phyloP scores from a whole-genome alignment of 2,888 invertebrate species.

The Troides aeacus region DNA sequence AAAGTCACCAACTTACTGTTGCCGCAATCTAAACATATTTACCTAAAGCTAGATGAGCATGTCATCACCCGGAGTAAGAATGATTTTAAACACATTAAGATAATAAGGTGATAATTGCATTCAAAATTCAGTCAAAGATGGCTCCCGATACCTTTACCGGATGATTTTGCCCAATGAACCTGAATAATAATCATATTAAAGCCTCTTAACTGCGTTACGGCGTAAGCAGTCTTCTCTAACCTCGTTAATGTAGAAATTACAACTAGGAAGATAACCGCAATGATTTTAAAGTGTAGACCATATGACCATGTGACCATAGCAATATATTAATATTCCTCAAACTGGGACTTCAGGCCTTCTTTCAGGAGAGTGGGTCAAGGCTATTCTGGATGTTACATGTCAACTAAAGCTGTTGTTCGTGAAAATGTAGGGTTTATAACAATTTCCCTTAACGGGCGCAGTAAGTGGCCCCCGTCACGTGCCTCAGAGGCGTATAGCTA shows the following conservation, averaged over 20 bases:
- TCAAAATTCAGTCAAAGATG: neutral
- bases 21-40: neutral
- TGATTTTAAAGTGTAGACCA: neutral
- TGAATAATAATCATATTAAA: slow-evolving; percentile 1
- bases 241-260: neutral
- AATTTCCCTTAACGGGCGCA: too few relatives aligned
- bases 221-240: neutral
- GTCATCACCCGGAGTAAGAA: neutral
- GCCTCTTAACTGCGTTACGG: neutral
- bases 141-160: neutral
- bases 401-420: too few relatives aligned
- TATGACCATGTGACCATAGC: neutral
- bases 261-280: neutral
- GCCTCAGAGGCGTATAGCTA: too few relatives aligned
- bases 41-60: neutral
- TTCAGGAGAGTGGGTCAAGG: too few relatives aligned
- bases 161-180: neutral
- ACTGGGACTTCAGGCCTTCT: too few relatives aligned
- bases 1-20: neutral
- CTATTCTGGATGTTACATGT: too few relatives aligned
- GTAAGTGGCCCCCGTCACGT: too few relatives aligned
- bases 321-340: too few relatives aligned
- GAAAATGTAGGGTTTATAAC: too few relatives aligned
- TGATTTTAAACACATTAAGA: neutral
- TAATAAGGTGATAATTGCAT: neutral